Percentiles rank a stretch among this genome's conserved stretches.
phyloP scores from a whole-genome alignment of 2,113 vertebrate species.

The Clarias gariepinus region DNA sequence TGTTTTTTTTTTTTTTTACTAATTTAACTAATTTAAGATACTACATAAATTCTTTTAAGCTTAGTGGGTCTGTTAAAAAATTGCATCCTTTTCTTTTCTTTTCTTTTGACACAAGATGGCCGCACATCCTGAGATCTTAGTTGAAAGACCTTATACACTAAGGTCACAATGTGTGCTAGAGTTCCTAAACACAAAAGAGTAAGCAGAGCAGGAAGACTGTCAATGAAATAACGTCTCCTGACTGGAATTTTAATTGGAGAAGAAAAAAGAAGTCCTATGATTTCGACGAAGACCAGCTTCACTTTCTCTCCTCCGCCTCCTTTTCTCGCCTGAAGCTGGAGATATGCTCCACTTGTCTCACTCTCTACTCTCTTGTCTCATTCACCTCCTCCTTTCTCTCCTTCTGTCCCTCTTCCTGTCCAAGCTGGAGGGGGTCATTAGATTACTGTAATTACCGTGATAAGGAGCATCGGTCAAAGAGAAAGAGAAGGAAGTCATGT shows the following conservation, averaged over 20 bases:
- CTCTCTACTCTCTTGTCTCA: constrained; percentile 30
- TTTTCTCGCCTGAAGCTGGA: constrained; percentile 24
- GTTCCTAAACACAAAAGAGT: constrained; percentile 18
- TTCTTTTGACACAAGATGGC: neutral
- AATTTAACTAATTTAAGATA: too few relatives aligned
- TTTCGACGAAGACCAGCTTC: neutral
- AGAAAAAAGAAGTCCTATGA: constrained; percentile 2
- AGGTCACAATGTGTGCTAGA: constrained; percentile 12
- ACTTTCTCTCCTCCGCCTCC: constrained; percentile 24
- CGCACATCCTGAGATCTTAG: neutral
- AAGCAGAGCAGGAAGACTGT: constrained; percentile 21
- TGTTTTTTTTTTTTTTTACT: neutral
- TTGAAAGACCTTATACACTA: neutral
- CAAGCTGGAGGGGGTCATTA: constrained; percentile 63
- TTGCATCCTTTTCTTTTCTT: neutral
- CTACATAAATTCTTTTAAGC: too few relatives aligned
- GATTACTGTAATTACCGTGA: constrained; percentile 62
- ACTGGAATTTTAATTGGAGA: constrained; percentile 33
- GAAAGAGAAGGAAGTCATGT: constrained; percentile 43
- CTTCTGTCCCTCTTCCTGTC: constrained; percentile 36
- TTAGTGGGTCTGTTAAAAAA: neutral
- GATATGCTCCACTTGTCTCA: constrained; percentile 36
- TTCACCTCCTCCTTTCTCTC: constrained; percentile 19
- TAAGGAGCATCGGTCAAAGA: constrained; percentile 58
- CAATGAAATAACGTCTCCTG: constrained; percentile 21